phyloP scores from a whole-genome alignment of 2,888 invertebrate species.

The Deilephila elpenor region DNA sequence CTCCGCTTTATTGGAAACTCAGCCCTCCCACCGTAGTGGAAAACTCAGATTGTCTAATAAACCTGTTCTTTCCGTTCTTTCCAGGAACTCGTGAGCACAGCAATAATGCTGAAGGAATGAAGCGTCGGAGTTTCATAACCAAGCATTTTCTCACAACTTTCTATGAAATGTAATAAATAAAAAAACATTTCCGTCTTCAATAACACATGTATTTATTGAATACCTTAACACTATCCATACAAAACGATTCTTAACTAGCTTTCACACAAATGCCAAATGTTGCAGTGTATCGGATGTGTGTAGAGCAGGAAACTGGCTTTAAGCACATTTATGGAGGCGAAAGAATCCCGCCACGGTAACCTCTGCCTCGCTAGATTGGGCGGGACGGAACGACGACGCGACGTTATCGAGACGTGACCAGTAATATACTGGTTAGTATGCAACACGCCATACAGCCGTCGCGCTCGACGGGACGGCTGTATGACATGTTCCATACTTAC shows the following conservation, averaged over 20 bases:
- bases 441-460: no score
- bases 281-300: constrained; percentile 40
- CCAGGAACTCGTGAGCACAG: constrained; percentile 67
- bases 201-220: constrained; percentile 10
- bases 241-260: constrained; percentile 24
- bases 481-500: no score
- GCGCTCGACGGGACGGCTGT: no score
- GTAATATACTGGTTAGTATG: no score
- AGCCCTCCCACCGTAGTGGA: no score
- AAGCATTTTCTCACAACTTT: not conserved
- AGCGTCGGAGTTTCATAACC: not conserved
- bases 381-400: no score
- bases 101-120: constrained; percentile 75
- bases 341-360: no score
- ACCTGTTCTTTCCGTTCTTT: constrained; percentile 35
- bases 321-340: no score
- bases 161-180: constrained; percentile 6
- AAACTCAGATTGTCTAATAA: not conserved
- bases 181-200: constrained; percentile 3
- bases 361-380: no score
- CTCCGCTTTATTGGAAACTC: no score
- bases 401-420: no score
- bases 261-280: constrained; percentile 34
- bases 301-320: not conserved
- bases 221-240: constrained; percentile 29